These are phyloP conservation scores for Astropecten irregularis DNA, from an alignment of 53 echinoderm and acorn worm genomes.

Conservation along the genomic window DNA sequence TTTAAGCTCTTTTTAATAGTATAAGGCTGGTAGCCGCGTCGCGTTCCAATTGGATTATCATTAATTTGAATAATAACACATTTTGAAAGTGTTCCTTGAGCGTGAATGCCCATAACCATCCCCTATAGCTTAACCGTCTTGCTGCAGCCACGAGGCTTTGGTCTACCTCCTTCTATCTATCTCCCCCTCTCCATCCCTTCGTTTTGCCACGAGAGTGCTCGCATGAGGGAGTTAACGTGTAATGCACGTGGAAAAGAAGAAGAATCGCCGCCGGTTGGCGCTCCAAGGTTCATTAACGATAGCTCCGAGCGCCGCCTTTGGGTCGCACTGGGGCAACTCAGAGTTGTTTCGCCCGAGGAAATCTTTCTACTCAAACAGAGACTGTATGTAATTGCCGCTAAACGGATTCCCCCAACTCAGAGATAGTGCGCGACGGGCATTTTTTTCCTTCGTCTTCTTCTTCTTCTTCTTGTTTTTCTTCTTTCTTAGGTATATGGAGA, in stretches of 20 bases:
- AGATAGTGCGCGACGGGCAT: no score
- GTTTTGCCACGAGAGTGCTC: neutral
- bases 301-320: slow-evolving; percentile 49
- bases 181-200: neutral
- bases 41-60: slow-evolving; percentile 42
- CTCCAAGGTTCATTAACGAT: slow-evolving; percentile 50
- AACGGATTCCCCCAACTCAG: slow-evolving; percentile 48
- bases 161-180: neutral
- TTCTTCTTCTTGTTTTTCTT: no score
- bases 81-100: slow-evolving; percentile 50
- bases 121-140: no score
- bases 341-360: slow-evolving; percentile 36
- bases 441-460: no score
- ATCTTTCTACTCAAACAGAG: slow-evolving; percentile 30
- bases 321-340: slow-evolving; percentile 17
- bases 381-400: slow-evolving; percentile 49
- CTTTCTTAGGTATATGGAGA: no score
- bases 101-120: slow-evolving; percentile 7
- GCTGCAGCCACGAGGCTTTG: neutral
- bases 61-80: slow-evolving; percentile 57
- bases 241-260: slow-evolving; percentile 29
- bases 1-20: slow-evolving; percentile 61
- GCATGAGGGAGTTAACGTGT: slow-evolving; percentile 36
- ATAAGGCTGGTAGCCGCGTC: slow-evolving; percentile 37
- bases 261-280: slow-evolving; percentile 50